Evolutionary conservation across 2,888 invertebrate species (phyloP).

Genomic region (Polylopha cassiicola): DNA sequence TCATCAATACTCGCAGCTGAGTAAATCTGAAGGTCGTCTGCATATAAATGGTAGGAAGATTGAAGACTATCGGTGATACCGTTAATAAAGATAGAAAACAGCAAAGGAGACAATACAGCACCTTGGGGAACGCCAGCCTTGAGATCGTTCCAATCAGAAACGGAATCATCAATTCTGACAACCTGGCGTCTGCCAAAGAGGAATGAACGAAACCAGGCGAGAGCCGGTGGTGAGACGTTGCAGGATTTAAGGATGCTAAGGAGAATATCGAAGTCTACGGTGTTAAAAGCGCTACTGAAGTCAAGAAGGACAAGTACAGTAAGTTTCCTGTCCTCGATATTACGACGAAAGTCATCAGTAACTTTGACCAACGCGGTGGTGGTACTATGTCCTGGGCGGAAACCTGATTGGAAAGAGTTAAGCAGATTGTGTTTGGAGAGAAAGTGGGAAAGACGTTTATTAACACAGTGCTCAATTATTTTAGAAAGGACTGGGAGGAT

Average conservation of each 20-base stretch:
- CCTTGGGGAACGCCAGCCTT: slow-evolving; percentile 5
- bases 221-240: slow-evolving; percentile 4
- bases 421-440: slow-evolving; percentile 1
- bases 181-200: slow-evolving; percentile 3
- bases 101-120: slow-evolving; percentile 9
- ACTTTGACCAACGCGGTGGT: slow-evolving; percentile 10
- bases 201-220: slow-evolving; percentile 6
- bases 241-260: background rate
- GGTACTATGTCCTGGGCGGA: slow-evolving; percentile 15
- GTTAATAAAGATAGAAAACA: slow-evolving; percentile 7
- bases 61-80: background rate
- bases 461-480: slow-evolving; percentile 14
- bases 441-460: slow-evolving; percentile 3
- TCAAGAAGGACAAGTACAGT: background rate
- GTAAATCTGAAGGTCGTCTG: slow-evolving; percentile 13
- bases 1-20: background rate
- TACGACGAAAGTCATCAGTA: background rate
- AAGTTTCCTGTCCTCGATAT: background rate
- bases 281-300: slow-evolving; percentile 1
- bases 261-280: slow-evolving; percentile 2
- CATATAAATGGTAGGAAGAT: slow-evolving; percentile 5
- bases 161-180: background rate
- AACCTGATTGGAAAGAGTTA: slow-evolving; percentile 16
- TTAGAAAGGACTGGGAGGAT: slow-evolving; percentile 21
- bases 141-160: slow-evolving; percentile 3